Percentiles rank a stretch among this genome's conserved stretches.
Conservation (phyloP, 2,888 invertebrate species). For the Resseliella maxima region DNA sequence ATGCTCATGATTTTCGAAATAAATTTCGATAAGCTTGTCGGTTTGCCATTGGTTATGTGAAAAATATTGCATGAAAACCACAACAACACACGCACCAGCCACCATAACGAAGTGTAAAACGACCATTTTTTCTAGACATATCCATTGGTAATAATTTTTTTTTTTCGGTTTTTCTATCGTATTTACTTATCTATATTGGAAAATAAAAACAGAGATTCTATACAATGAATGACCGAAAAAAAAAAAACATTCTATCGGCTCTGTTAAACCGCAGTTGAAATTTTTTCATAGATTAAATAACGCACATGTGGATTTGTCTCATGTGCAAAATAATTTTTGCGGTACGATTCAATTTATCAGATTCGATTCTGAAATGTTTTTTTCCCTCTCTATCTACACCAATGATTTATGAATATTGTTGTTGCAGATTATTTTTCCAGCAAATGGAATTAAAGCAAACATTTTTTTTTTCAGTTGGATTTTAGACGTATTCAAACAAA, state of each 20-base stretch:
- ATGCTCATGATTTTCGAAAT: not conserved
- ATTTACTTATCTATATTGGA: not conserved
- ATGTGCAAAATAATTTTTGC: slow-evolving; percentile 10
- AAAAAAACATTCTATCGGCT: not conserved
- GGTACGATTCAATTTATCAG: slow-evolving; percentile 19
- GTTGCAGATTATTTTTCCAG: not conserved
- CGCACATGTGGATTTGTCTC: slow-evolving; percentile 3
- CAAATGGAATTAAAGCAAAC: too few species aligned
- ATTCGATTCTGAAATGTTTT: not conserved
- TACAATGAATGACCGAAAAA: not conserved
- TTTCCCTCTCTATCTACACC: not conserved
- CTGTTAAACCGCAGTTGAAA: not conserved
- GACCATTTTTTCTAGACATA: not conserved
- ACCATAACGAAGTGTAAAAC: slow-evolving; percentile 11
- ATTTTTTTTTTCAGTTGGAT: not conserved
- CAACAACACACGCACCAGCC: slow-evolving; percentile 15
- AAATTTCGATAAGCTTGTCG: slow-evolving; percentile 13
- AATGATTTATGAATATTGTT: not conserved
- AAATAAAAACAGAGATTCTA: not conserved
- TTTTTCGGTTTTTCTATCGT: not conserved
- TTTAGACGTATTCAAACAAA: too few species aligned
- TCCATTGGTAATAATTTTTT: not conserved
- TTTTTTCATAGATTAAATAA: slow-evolving; percentile 33
- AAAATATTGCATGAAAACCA: slow-evolving; percentile 14
- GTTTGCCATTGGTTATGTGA: not conserved